Conservation (phyloP, 2,113 vertebrate genomes). For the Limnothrissa miodon region DNA sequence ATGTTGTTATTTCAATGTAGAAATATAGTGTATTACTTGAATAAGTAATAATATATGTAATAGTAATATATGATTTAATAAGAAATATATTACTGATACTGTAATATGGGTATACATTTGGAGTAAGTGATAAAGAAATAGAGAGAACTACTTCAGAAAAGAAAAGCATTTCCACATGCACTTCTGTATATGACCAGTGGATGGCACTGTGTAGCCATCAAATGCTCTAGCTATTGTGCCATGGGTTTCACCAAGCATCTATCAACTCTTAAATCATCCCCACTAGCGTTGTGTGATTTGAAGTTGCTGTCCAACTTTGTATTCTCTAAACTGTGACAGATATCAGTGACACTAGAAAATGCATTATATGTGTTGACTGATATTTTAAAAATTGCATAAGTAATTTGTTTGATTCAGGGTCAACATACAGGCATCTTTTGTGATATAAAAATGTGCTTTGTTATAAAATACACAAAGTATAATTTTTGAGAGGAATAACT, state of each 20-base stretch:
- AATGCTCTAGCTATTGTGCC: neutral
- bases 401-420: neutral
- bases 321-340: neutral
- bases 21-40: too few relatives aligned
- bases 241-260: neutral
- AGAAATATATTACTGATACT: neutral
- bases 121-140: neutral
- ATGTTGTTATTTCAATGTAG: neutral
- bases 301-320: conserved; percentile 5
- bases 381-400: neutral
- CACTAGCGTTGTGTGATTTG: neutral
- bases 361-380: neutral
- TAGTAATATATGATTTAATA: too few relatives aligned
- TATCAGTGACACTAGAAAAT: neutral
- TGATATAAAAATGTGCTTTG: neutral
- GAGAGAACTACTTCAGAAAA: neutral
- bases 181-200: conserved; percentile 35
- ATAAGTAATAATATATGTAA: too few relatives aligned
- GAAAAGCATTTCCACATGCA: neutral
- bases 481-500: neutral
- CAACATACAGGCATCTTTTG: neutral
- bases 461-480: neutral
- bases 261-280: conserved; percentile 1
- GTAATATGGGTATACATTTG: neutral
- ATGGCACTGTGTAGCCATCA: conserved; percentile 50